Evolutionary conservation across 2,113 vertebrate species (phyloP).

Genomic region (Danionella cerebrum): DNA sequence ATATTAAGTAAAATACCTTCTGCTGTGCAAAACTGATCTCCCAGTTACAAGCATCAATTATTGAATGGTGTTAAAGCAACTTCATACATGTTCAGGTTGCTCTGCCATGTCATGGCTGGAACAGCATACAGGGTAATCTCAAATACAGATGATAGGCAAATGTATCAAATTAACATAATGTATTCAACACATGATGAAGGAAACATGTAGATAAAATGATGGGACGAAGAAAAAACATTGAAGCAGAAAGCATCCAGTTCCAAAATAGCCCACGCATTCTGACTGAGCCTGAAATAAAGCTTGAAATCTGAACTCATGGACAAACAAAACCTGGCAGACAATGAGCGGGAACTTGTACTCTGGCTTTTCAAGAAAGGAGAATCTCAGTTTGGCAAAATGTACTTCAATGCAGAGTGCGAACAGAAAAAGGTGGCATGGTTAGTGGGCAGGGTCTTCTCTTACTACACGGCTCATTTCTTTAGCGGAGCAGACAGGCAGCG

Average conservation of each 20-base stretch:
- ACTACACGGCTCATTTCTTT: background rate
- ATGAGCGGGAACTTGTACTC: too few relatives aligned
- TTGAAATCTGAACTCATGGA: slow-evolving; percentile 63
- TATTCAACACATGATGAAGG: background rate
- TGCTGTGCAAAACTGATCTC: too few relatives aligned
- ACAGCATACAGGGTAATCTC: background rate
- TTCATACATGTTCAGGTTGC: background rate
- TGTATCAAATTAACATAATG: background rate
- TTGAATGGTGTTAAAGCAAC: background rate
- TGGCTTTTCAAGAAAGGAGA: too few relatives aligned
- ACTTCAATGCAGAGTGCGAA: too few relatives aligned
- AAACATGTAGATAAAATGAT: background rate
- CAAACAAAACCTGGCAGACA: slow-evolving; percentile 34
- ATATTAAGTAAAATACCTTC: too few relatives aligned
- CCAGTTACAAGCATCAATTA: too few relatives aligned
- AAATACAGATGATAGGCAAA: background rate
- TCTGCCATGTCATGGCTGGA: background rate
- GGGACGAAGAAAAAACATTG: background rate
- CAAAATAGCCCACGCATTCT: slow-evolving; percentile 65
- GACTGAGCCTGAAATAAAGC: slow-evolving; percentile 60
- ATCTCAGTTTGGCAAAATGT: too few relatives aligned
- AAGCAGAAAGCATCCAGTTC: slow-evolving; percentile 39
- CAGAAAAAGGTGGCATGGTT: too few relatives aligned
- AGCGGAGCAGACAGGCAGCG: background rate
- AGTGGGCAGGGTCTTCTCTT: too few relatives aligned